Conservation (phyloP, 2,113 vertebrate genomes). For the Upupa epops region DNA sequence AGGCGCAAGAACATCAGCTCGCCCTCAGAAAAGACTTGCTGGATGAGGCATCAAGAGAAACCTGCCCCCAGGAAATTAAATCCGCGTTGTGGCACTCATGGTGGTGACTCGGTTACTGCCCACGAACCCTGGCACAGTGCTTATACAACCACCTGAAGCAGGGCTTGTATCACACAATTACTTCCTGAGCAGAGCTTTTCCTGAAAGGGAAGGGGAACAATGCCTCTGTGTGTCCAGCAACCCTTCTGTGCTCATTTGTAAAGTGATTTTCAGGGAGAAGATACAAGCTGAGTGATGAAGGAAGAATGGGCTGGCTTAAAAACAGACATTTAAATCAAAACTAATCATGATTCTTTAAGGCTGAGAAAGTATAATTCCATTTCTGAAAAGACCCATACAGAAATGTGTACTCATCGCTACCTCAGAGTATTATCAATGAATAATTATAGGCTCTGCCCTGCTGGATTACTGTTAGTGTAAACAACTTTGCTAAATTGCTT, state of each 20-base stretch:
- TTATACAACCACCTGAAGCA: not conserved
- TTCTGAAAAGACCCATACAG: conserved; percentile 40
- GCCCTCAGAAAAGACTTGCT: not conserved
- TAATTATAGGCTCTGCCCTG: conserved; percentile 47
- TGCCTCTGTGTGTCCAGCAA: not conserved
- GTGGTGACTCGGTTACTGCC: not conserved
- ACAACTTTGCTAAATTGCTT: conserved; percentile 60
- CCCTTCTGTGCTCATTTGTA: not conserved
- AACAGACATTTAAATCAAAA: not conserved
- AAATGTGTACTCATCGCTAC: conserved; percentile 32
- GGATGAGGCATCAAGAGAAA: not conserved
- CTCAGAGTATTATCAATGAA: conserved; percentile 47
- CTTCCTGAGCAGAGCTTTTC: not conserved
- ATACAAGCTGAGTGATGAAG: not conserved
- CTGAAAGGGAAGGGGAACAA: conserved; percentile 20
- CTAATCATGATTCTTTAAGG: not conserved
- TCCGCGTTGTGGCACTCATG: accelerated
- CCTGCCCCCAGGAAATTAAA: not conserved
- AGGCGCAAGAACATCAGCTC: accelerated
- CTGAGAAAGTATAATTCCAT: not conserved
- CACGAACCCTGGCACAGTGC: not conserved
- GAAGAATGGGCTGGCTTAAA: not conserved
- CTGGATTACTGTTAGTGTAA: conserved; percentile 58
- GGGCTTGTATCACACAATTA: not conserved
- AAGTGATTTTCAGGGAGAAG: not conserved